Conservation (phyloP, 2,888 invertebrate genomes). For the Plemyria rubiginata region DNA sequence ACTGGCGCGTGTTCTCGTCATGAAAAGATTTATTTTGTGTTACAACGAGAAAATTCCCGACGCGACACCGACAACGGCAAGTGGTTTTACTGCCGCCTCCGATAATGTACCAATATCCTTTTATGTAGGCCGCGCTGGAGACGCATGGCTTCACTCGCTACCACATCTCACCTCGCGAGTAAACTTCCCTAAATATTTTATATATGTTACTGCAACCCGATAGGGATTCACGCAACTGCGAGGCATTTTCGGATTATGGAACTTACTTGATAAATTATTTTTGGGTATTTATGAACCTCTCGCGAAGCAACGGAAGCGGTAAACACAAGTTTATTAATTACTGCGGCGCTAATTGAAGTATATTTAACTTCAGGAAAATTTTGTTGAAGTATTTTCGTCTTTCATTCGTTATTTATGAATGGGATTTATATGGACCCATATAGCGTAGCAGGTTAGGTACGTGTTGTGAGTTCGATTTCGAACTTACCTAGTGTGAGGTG, state of each 20-base stretch:
- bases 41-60: slow-evolving; percentile 40
- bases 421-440: no score
- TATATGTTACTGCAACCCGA: slow-evolving; percentile 38
- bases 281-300: slow-evolving; percentile 44
- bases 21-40: slow-evolving; percentile 51
- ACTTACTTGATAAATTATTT: slow-evolving; percentile 40
- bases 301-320: slow-evolving; percentile 36
- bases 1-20: slow-evolving; percentile 34
- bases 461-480: no score
- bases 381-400: slow-evolving; percentile 33
- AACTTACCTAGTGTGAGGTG: no score
- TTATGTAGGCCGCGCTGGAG: slow-evolving; percentile 39
- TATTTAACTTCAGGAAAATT: slow-evolving; percentile 19
- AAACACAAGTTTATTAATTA: slow-evolving; percentile 44
- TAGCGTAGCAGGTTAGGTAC: no score
- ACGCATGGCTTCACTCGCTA: slow-evolving; percentile 20
- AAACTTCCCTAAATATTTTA: slow-evolving; percentile 39
- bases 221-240: slow-evolving; percentile 32
- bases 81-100: slow-evolving; percentile 55
- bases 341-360: slow-evolving; percentile 39
- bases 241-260: slow-evolving; percentile 39
- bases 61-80: slow-evolving; percentile 36
- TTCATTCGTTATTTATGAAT: no score
- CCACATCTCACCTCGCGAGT: slow-evolving; percentile 30
- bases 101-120: slow-evolving; percentile 59